Base-by-base conservation (phyloP, 2,888 invertebrate genomes). In the Brachyptera risi region DNA sequence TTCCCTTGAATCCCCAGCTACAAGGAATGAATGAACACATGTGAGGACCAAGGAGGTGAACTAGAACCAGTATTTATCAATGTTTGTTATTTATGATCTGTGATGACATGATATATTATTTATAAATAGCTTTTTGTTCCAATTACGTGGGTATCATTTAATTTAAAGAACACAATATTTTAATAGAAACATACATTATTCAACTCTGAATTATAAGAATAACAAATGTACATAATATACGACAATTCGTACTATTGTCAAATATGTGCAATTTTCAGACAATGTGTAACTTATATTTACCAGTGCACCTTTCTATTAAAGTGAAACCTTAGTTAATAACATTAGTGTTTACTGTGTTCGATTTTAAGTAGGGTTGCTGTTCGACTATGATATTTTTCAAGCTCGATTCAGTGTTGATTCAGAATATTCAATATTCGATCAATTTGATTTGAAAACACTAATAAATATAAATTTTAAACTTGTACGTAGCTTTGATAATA, bases 241-340 rank as follows among this genome's bases (percentile, higher is more conserved):
- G 31, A 31, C 31, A 31, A 7, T 31, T 15, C 13, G 40, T 13
- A 38, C 11, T 31, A 7, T 31, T 7, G 44, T 31, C 31, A 31
- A 17, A 11, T 44, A 17, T 44, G 44, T 44, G 44, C 44, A 44
- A 44, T 19, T 38, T 44, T 19, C 44, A 44, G 17, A 44, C 44
- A 19, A 5, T 44, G 15, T 44, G 21, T 19, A 17, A n/a, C 21
- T 19, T 19, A 19, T n/a, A 5, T 5, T 40, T 40, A 15, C 40
- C 17, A 9, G 17, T 9, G 40, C 40, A 44, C 21, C 44, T 44
- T 44, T 44, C n/a, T n/a, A n/a, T n/a, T n/a, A n/a, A n/a, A n/a
- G n/a, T n/a, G n/a, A n/a, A n/a, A n/a, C n/a, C n/a, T n/a, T n/a
- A n/a, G n/a, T n/a, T n/a, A n/a, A n/a, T n/a, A n/a, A n/a, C n/a